A percentile compares a stretch with the other conserved stretches of the same genome.
Evolutionary conservation across 2,888 invertebrate genomes (phyloP).

Genomic region (Stictocephala bisonia): DNA sequence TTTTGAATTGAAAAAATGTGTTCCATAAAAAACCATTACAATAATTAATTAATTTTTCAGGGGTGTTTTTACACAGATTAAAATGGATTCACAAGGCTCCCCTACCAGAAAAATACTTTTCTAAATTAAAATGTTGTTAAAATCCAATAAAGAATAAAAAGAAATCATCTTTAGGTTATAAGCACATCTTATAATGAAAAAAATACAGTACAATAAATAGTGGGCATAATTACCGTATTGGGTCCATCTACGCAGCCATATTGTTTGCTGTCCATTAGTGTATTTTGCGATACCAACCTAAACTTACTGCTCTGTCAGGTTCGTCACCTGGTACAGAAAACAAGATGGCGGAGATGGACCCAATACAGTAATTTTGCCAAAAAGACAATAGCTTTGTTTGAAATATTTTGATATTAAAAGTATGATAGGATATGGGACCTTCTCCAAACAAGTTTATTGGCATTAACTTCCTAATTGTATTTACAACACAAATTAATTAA

Average conservation of each 20-base stretch:
- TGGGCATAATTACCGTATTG: conserved; percentile 3
- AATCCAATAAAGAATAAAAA: too few species aligned
- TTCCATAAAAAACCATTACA: too few species aligned
- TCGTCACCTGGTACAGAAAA: conserved; percentile 3
- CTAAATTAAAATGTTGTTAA: too few species aligned
- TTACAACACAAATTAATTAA: not conserved
- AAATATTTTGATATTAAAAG: not conserved
- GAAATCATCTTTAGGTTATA: too few species aligned
- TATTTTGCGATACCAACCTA: not conserved
- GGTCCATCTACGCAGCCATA: not conserved
- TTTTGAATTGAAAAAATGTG: too few species aligned
- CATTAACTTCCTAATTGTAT: not conserved
- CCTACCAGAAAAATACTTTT: too few species aligned
- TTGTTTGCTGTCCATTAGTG: not conserved
- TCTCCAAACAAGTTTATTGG: conserved; percentile 2
- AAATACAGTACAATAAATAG: conserved; percentile 4
- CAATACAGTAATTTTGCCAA: conserved; percentile 1
- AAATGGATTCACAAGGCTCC: too few species aligned
- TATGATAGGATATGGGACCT: conserved; percentile 3
- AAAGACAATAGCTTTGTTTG: conserved; percentile 4
- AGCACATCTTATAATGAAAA: conserved; percentile 5
- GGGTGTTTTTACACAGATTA: too few species aligned
- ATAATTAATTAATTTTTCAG: too few species aligned
- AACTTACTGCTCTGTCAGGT: conserved; percentile 6
- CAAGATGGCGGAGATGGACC: not conserved